A percentile compares a stretch with the other conserved stretches of the same genome.
These are phyloP conservation scores for Temnothorax curvispinosus DNA, from an alignment of 1,140 invertebrate genomes.

Conservation along the genomic window DNA sequence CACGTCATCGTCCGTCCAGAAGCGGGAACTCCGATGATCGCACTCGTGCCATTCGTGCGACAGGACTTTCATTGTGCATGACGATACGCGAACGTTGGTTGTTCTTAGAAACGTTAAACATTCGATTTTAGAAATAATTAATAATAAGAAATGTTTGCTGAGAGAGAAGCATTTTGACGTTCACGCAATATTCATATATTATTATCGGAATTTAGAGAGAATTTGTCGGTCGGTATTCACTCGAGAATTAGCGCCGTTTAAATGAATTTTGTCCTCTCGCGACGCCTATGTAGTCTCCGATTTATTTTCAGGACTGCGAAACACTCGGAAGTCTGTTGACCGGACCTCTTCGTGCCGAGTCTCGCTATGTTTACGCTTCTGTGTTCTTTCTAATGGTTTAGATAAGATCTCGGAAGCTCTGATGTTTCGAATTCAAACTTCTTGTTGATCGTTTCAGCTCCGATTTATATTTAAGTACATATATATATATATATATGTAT, in stretches of 20 bases:
- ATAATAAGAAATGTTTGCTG: not conserved
- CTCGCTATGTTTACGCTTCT: not conserved
- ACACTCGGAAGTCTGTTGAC: conserved; percentile 3
- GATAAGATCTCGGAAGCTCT: not conserved
- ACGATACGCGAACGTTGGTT: not conserved
- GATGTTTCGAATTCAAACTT: not conserved
- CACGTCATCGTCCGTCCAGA: conserved; percentile 68
- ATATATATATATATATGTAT: not conserved
- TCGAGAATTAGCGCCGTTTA: not conserved
- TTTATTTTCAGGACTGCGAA: not conserved
- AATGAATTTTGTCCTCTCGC: not conserved
- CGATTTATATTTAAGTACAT: no score
- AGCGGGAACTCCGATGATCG: conserved; percentile 8
- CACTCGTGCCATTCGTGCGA: not conserved
- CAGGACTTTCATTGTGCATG: not conserved
- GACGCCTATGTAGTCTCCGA: not conserved
- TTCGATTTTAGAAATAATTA: not conserved
- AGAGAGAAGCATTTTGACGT: not conserved
- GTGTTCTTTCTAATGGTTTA: not conserved
- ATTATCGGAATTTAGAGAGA: not conserved
- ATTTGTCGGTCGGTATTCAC: not conserved
- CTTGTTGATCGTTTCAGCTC: no score
- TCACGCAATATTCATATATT: not conserved
- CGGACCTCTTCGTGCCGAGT: not conserved
- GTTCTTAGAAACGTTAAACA: not conserved